Evolutionary conservation across 2,888 invertebrate genomes (phyloP), one percentile per base, ranked within the genome.

Genomic region (Acanthopleura granulata): DNA sequence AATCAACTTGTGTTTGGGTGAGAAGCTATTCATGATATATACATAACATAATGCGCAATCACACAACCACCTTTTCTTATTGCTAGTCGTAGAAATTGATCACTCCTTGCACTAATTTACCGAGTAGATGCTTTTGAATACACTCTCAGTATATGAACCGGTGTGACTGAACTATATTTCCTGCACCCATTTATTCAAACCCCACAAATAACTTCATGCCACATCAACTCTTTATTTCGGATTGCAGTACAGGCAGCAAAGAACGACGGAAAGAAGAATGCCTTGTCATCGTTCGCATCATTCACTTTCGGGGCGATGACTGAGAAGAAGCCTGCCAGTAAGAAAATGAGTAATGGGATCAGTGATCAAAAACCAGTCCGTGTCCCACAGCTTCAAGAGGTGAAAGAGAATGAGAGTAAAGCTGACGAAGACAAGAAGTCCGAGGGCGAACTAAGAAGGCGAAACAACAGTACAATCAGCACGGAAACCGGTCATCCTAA

Each of bases 211-310:
- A 9, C 9, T 40, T 9, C 40, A 40, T 40, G 40, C 12, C 12
- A 18, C 57, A 57, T 57, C n/a, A n/a, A n/a, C n/a, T 57, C 22
- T 57, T 57, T 18, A n/a, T 57, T 57, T 57, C 12, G 18, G n/a
- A 57, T 22, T 57, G 29, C 66, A 66, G 66, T 27, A 6, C 22
- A 27, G 25, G 66, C 66, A 22, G 22, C 15, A 25, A 66, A 66
- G 25, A 18, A 66, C 66, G 66, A 66, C 66, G 66, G 66, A 22
- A 66, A 66, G 29, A 66, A 66, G 66, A 22, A 66, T 27, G 66
- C 66, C 25, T 27, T 66, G 14, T 66, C 66, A 6, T 66, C 66
- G 6, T 66, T 66, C 29, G 66, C 66, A 66, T 22, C 66, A 27
- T 66, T 66, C 16, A 27, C 66, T 3, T 66, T 66, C 14, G 66